A percentile compares a stretch with the other conserved stretches of the same genome.
phyloP scores from a whole-genome alignment of 2,888 invertebrate species.

The Cyaniris semiargus region DNA sequence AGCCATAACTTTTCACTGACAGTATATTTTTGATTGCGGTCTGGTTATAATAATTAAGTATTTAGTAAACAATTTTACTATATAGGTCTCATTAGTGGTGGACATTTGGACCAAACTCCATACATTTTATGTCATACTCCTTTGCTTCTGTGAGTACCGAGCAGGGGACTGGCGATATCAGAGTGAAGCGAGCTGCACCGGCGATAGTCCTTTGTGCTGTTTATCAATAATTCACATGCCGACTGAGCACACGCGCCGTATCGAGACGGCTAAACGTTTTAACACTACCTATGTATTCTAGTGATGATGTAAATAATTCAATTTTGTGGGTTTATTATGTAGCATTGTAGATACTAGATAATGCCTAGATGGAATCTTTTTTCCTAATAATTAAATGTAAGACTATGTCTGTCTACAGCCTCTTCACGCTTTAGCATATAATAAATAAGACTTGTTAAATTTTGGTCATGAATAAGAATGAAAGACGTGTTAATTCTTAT shows the following conservation, averaged over 20 bases:
- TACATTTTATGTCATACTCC: no score
- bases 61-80: no score
- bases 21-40: no score
- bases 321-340: background rate
- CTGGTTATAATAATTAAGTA: no score
- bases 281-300: background rate
- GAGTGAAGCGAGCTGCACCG: background rate
- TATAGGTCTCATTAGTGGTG: no score
- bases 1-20: no score
- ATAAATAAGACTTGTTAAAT: no score
- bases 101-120: no score
- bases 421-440: background rate
- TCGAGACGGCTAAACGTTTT: background rate
- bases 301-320: background rate
- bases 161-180: background rate
- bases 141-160: background rate
- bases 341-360: no score
- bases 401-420: background rate
- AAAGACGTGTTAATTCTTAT: no score
- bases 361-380: background rate
- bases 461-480: no score
- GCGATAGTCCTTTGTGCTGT: conserved; percentile 6
- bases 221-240: conserved; percentile 8
- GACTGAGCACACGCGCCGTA: background rate
- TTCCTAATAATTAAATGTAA: background rate